Evolutionary conservation across 2,113 vertebrate species (phyloP).

Genomic region (Tupaia tana): DNA sequence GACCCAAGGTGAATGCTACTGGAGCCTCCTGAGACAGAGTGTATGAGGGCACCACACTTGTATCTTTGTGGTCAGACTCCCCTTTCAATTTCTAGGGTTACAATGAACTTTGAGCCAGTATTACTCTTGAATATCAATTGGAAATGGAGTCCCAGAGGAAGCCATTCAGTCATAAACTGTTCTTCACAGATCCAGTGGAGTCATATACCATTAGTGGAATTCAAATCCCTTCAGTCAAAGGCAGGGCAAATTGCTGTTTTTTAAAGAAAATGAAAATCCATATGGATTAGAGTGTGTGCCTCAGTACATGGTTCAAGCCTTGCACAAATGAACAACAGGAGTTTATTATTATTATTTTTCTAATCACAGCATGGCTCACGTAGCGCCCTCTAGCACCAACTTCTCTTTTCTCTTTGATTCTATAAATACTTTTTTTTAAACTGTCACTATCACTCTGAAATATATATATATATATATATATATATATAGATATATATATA

Average conservation of each 20-base stretch:
- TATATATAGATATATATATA: background rate
- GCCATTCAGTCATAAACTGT: background rate
- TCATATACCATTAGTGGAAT: constrained; percentile 13
- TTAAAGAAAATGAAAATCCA: constrained; percentile 61
- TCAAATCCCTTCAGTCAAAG: constrained; percentile 15
- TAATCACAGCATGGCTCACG: background rate
- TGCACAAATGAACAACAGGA: constrained; percentile 35
- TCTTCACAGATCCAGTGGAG: background rate
- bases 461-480: no score
- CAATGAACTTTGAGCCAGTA: background rate
- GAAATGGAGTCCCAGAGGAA: background rate
- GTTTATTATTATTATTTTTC: constrained; percentile 66
- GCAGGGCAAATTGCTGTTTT: background rate
- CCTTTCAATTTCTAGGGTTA: constrained; percentile 45
- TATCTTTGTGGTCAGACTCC: background rate
- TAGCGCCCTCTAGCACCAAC: background rate
- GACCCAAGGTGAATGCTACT: no score
- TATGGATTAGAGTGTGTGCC: constrained; percentile 14
- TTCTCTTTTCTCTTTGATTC: constrained; percentile 52
- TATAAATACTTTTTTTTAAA: constrained; percentile 73
- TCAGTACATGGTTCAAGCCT: background rate
- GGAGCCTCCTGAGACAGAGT: background rate
- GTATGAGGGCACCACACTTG: background rate
- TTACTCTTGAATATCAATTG: constrained; percentile 61
- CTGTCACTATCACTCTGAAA: background rate